Evolutionary conservation across 2,113 vertebrate genomes (phyloP), one percentile per base, ranked within the genome.

Genomic region (Tichodroma muraria): DNA sequence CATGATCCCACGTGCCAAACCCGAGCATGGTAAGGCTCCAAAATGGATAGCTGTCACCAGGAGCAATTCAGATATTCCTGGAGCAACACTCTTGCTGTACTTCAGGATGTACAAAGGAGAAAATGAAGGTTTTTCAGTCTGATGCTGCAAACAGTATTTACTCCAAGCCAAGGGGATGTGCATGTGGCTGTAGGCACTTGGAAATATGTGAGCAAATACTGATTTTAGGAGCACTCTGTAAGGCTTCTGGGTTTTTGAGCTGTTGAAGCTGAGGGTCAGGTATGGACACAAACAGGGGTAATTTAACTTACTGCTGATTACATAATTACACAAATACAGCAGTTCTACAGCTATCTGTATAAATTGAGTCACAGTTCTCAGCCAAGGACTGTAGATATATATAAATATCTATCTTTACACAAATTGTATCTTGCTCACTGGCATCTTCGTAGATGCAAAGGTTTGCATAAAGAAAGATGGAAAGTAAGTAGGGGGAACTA

Each of bases 1-100:
- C 33, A 37, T 0, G 9, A 22, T 35, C 33, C 19, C 17, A 31
- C 0, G 0, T 20, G 25, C 54, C 60, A 50, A 77, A 56, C 10
- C 19, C 63, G 33, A 20, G 21, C 35, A 8, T 3, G 23, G 12
- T 9, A 9, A 60, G 54, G 24, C 60, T 80, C 45, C 54, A 60
- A 33, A 80, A 64, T 2, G 30, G 11, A 44, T 5, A 19, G 20
- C 9, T 66, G 44, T 35, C 21, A 24, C 4, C 18, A 50, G 44
- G 30, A 72, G 6, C 69, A 38, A 33, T 7, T 24, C 50, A 56
- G 78, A 35, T 33, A 31, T 50, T 72, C 14, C 40, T 77, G 25
- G 28, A 89, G 38, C 22, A 64, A 20, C 37, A 18, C 0, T 0
- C 38, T 63, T 27, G 6, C 35, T 71, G 16, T 49, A 23, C 40